Percentiles rank a stretch among this genome's conserved stretches.
phyloP scores from a whole-genome alignment of 2,888 invertebrate genomes.

The Xylota sylvarum region DNA sequence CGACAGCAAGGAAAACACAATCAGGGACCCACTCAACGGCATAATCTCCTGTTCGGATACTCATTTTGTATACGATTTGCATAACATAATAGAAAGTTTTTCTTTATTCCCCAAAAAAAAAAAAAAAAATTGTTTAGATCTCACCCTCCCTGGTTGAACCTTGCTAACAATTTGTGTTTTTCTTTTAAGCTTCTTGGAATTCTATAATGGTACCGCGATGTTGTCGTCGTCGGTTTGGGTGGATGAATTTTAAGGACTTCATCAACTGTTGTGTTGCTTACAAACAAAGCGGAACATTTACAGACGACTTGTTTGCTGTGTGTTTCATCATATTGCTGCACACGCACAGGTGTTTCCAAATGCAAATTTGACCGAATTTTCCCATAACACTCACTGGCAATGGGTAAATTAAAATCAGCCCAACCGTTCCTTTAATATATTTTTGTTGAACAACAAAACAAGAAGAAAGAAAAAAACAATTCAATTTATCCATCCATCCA shows the following conservation, averaged over 20 bases:
- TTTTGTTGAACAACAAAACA: constrained; percentile 5
- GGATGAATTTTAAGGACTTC: constrained; percentile 73
- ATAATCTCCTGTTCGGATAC: constrained; percentile 72
- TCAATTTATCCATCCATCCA: constrained; percentile 26
- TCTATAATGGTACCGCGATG: constrained; percentile 48
- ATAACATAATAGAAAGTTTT: constrained; percentile 74
- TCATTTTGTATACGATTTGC: constrained; percentile 73
- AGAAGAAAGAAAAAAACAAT: constrained; percentile 17
- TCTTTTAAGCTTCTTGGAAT: constrained; percentile 59
- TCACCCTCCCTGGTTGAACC: neutral
- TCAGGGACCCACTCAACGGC: constrained; percentile 65
- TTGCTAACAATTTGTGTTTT: constrained; percentile 51
- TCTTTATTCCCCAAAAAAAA: constrained; percentile 16
- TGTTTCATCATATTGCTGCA: constrained; percentile 63
- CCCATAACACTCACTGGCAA: constrained; percentile 40
- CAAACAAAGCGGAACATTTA: constrained; percentile 54
- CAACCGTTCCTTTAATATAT: constrained; percentile 38
- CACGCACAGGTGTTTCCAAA: constrained; percentile 71
- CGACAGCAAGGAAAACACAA: constrained; percentile 27
- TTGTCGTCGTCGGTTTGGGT: constrained; percentile 5
- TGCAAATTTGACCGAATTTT: constrained; percentile 72
- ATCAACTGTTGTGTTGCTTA: constrained; percentile 61
- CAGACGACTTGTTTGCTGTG: constrained; percentile 49
- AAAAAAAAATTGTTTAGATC: constrained; percentile 6
- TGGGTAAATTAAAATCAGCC: constrained; percentile 17